Base-by-base conservation (phyloP, 2,888 invertebrate genomes). In the Tetranychus truncatus region DNA sequence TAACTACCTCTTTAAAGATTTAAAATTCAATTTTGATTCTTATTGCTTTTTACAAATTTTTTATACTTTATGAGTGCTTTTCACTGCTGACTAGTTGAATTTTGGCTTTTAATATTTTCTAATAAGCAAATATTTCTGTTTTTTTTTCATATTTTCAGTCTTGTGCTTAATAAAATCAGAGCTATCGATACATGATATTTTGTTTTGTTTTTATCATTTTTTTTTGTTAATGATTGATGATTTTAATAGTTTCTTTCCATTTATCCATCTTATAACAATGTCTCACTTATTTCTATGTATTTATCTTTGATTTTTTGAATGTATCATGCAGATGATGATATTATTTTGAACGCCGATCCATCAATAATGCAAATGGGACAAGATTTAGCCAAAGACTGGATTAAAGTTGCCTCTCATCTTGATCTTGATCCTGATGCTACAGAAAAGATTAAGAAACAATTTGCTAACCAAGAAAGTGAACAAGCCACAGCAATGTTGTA, bases 291-390 rank as follows among this genome's bases (percentile, higher is more conserved):
- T 7, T 55, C 15, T 55, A 2, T 21, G 11, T 11, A 21, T 20
- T 69, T 55, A 0, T 55, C 55, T 55, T 55, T 55, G 55, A 34
- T 34, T 34, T 34, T 4, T 34, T 34, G 34, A 34, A 34, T 5
- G 0, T 34, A 34, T 34, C 34, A 34, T 5, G 34, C 4, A 20
- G 69, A 69, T 24, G 69, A 69, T 6, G 69, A 69, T 11, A 69
- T 24, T 2, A 69, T 69, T 11, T 20, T 69, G 9, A 69, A 69
- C 11, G 69, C 34, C 20, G 69, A 69, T 20, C 34, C 69, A 69
- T n/a, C 69, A 21, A 69, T 69, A 11, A 69, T 69, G 69, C 69
- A 69, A 69, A 69, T 69, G 69, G 69, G 69, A 24, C 69, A 69
- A 24, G 69, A 69, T 20, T 24, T 69, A 6, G 69, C n/a, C 20